Conservation (phyloP, 2,888 invertebrate genomes). For the Drosophila rellima region DNA sequence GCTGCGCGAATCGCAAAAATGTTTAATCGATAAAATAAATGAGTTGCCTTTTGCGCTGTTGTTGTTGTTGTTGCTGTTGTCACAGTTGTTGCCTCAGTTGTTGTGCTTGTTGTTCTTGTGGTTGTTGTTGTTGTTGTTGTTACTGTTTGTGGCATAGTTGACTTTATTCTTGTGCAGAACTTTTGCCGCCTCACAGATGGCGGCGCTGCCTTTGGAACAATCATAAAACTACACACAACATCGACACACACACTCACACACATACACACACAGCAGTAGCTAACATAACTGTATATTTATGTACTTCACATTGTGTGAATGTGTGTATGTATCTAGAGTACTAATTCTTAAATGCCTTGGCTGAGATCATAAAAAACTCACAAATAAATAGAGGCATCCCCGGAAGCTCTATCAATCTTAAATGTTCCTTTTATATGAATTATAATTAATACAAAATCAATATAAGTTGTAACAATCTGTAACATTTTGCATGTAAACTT, state of each 20-base stretch:
- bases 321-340: constrained; percentile 33
- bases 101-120: constrained; percentile 27
- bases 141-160: constrained; percentile 64
- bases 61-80: constrained; percentile 38
- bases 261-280: constrained; percentile 20
- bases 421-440: background rate
- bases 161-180: constrained; percentile 71
- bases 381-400: constrained; percentile 34
- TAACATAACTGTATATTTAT: constrained; percentile 64
- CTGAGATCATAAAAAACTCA: constrained; percentile 61
- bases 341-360: constrained; percentile 34
- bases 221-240: constrained; percentile 54
- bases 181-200: constrained; percentile 58
- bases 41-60: constrained; percentile 73
- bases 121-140: constrained; percentile 27
- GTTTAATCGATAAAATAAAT: constrained; percentile 85
- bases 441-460: too few relatives aligned
- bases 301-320: constrained; percentile 45
- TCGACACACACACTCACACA: constrained; percentile 29
- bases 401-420: background rate
- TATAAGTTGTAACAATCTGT: too few relatives aligned
- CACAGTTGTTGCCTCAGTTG: constrained; percentile 29
- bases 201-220: constrained; percentile 56
- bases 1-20: constrained; percentile 83
- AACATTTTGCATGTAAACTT: too few relatives aligned